These are phyloP conservation scores for Onchidella celtica DNA, from an alignment of 2,888 invertebrate genomes.

Conservation along the genomic window DNA sequence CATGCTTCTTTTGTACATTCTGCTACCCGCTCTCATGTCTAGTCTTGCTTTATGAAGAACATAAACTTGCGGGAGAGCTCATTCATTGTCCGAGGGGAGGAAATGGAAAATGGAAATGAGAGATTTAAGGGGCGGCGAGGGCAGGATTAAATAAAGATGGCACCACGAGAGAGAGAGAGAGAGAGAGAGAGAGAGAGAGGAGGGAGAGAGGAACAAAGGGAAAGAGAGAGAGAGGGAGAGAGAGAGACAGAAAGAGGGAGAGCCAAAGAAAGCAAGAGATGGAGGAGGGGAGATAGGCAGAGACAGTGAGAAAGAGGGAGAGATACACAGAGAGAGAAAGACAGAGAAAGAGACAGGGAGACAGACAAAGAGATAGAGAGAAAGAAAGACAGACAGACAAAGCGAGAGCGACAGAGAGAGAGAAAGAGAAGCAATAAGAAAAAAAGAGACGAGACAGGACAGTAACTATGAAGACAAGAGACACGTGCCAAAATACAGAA, in stretches of 20 bases:
- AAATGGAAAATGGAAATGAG: too few species aligned
- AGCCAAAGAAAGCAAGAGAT: too few species aligned
- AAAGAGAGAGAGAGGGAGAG: slow-evolving; percentile 10
- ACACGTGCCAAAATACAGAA: neutral
- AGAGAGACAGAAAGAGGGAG: slow-evolving; percentile 27
- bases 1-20: neutral
- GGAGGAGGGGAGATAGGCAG: neutral
- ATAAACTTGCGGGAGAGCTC: too few species aligned
- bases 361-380: neutral
- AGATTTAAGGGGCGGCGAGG: too few species aligned
- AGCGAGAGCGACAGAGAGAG: neutral
- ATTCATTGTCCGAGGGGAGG: too few species aligned
- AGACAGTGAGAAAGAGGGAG: slow-evolving; percentile 14
- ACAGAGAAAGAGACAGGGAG: slow-evolving; percentile 21
- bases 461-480: neutral
- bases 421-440: neutral
- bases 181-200: too few species aligned
- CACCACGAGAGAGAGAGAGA: too few species aligned
- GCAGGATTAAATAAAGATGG: too few species aligned
- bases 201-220: too few species aligned
- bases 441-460: slow-evolving; percentile 14
- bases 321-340: slow-evolving; percentile 10
- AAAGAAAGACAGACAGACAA: slow-evolving; percentile 15
- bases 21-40: too few species aligned
- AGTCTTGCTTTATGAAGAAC: too few species aligned